Base-by-base conservation (phyloP, 2,113 vertebrate genomes). In the Merops nubicus region DNA sequence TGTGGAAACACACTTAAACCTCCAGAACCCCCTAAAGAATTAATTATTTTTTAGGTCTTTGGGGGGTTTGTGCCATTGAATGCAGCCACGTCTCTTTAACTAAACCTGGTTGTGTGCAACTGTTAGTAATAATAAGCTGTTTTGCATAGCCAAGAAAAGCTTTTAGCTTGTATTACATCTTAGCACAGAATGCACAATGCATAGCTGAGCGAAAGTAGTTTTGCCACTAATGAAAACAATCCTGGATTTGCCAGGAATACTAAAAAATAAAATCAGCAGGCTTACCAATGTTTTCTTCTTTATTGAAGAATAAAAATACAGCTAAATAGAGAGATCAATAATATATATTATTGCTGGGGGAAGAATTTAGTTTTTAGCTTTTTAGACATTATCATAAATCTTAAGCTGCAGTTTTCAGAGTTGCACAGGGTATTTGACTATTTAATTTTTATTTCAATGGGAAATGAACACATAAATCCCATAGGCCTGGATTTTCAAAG, bases 41-140 rank as follows among this genome's bases (percentile, higher is more conserved):
- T 90, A 62, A 70, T 95, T 79, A 82, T 73, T 91, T 91, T 95
- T 96, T 77, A 56, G 29, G 29, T 53, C 75, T 85, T 95, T 79
- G 12, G 34, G 64, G 50, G 18, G 14, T 74, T 54, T 68, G 34
- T 83, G 54, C 62, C 38, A 22, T 74, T 91, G 86, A 94, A 94
- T 85, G 43, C 64, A 85, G 68, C 38, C 42, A 7, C 33, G 85
- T 94, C 95, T 93, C 45, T 90, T 64, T 26, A 79, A 64, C 51
- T 85, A 62, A 85, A 83, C 43, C n/a, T 92, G 74, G 16, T 36
- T 86, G 40, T 57, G 13, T 33, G 33, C 40, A 88, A 87, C 68
- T 45, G 9, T 54, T 89, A 68, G 33, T 65, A 94, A 77, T 48
- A 87, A 91, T 40, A 69, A 92, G 57, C n/a, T 75, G 45, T 88